Conservation (phyloP, 2,797 vertebrate genomes). For the Enteromius anoplus region DNA sequence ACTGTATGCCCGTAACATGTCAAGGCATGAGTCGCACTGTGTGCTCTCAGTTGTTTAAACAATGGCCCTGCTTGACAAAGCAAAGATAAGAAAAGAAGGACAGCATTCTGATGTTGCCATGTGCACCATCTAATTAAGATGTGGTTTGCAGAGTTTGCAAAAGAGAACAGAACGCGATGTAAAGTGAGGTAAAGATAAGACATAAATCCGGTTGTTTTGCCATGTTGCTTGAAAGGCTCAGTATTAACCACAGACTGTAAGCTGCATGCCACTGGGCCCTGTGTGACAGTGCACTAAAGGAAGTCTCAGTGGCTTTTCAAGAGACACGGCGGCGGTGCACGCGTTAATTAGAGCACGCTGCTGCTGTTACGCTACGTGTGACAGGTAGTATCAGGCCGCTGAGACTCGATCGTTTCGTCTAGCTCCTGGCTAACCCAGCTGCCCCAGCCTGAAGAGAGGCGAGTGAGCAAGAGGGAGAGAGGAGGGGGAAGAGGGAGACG, state of each 20-base stretch:
- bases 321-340: conserved; percentile 73
- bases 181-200: conserved; percentile 64
- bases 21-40: not conserved
- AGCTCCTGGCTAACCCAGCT: conserved; percentile 47
- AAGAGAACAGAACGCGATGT: conserved; percentile 55
- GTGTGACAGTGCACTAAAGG: conserved; percentile 76
- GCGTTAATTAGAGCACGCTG: conserved; percentile 77
- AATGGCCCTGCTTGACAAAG: conserved; percentile 57
- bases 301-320: conserved; percentile 78
- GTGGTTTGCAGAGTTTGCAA: conserved; percentile 70
- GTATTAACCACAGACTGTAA: conserved; percentile 78
- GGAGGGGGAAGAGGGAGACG: conserved; percentile 28
- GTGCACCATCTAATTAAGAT: conserved; percentile 76
- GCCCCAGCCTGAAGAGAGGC: conserved; percentile 40
- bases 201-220: conserved; percentile 66
- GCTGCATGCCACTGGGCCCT: conserved; percentile 66
- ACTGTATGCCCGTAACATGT: not conserved
- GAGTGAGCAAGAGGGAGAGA: conserved; percentile 5
- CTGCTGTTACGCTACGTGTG: conserved; percentile 70
- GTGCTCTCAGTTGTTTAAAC: conserved; percentile 65
- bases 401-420: conserved; percentile 62
- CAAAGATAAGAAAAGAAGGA: conserved; percentile 31
- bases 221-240: conserved; percentile 64
- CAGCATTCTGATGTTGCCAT: conserved; percentile 65
- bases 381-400: conserved; percentile 70